Percentiles rank a stretch among this genome's conserved stretches.
Evolutionary conservation across 2,797 vertebrate genomes (phyloP).

Genomic region (Eulemur albifrons): DNA sequence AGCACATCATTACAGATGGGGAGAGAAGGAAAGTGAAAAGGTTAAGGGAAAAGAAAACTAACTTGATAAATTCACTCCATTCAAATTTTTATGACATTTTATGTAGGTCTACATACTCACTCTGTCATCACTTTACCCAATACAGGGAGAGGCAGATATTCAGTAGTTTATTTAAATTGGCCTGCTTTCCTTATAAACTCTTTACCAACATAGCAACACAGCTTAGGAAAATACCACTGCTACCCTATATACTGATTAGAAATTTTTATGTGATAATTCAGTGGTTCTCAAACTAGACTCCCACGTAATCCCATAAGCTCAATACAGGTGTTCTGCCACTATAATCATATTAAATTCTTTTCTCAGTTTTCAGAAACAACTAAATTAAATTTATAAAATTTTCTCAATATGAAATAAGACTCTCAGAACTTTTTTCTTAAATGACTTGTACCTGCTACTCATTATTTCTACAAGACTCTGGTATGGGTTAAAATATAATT

Average conservation of each 20-base stretch:
- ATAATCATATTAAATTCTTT: conserved; percentile 17
- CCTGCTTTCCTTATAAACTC: background rate
- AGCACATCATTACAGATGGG: background rate
- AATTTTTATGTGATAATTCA: conserved; percentile 38
- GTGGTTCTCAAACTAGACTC: background rate
- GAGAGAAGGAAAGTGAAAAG: background rate
- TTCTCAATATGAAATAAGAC: conserved; percentile 26
- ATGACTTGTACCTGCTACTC: background rate
- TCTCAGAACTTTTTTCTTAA: conserved; percentile 3
- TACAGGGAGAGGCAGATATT: background rate
- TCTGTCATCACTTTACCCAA: background rate
- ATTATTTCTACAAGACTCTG: background rate
- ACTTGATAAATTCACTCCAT: background rate
- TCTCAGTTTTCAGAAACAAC: conserved; percentile 34
- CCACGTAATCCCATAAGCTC: background rate
- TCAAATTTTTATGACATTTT: background rate
- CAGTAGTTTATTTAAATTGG: background rate
- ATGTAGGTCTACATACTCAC: background rate
- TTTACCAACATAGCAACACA: background rate
- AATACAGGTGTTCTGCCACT: background rate
- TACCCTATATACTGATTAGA: background rate
- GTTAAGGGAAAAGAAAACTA: background rate
- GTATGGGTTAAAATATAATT: background rate
- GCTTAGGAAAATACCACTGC: conserved; percentile 1
- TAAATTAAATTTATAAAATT: conserved; percentile 35